These are phyloP conservation scores for Fabriciana adippe DNA, from an alignment of 2,888 invertebrate genomes.

Conservation along the genomic window DNA sequence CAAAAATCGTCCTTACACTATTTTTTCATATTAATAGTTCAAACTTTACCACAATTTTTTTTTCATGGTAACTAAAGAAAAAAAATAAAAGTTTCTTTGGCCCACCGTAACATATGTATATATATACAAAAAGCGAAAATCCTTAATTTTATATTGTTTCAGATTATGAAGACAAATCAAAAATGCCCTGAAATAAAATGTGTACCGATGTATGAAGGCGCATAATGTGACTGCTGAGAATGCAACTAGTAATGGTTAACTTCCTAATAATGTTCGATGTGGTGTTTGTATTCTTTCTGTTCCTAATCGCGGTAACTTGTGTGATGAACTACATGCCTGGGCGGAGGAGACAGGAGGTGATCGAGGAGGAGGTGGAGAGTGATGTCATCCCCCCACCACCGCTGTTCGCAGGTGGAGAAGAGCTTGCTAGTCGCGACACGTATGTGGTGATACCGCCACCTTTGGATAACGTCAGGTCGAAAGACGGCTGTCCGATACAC, in stretches of 20 bases:
- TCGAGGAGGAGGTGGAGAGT: slow-evolving; percentile 73
- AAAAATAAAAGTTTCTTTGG: too few species aligned
- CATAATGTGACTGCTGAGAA: slow-evolving; percentile 77
- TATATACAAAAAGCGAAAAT: too few species aligned
- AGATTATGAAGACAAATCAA: slow-evolving; percentile 40
- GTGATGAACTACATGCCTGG: slow-evolving; percentile 91
- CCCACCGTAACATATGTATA: too few species aligned
- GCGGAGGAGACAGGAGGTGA: slow-evolving; percentile 74
- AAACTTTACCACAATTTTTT: too few species aligned
- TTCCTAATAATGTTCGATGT: slow-evolving; percentile 94
- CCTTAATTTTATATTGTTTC: slow-evolving; percentile 25
- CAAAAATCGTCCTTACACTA: too few species aligned
- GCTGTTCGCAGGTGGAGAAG: slow-evolving; percentile 68
- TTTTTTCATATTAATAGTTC: too few species aligned
- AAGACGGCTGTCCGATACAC: slow-evolving; percentile 77
- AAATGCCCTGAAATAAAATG: slow-evolving; percentile 36
- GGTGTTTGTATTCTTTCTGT: slow-evolving; percentile 93
- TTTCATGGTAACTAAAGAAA: too few species aligned
- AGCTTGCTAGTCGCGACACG: slow-evolving; percentile 66
- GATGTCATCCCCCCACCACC: slow-evolving; percentile 79
- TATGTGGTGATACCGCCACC: slow-evolving; percentile 78
- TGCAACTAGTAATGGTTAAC: slow-evolving; percentile 93
- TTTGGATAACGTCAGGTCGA: slow-evolving; percentile 63
- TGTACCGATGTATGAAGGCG: slow-evolving; percentile 42
- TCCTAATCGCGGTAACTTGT: slow-evolving; percentile 91